phyloP scores from a whole-genome alignment of 2,797 vertebrate genomes.

The Aratinga solstitialis region DNA sequence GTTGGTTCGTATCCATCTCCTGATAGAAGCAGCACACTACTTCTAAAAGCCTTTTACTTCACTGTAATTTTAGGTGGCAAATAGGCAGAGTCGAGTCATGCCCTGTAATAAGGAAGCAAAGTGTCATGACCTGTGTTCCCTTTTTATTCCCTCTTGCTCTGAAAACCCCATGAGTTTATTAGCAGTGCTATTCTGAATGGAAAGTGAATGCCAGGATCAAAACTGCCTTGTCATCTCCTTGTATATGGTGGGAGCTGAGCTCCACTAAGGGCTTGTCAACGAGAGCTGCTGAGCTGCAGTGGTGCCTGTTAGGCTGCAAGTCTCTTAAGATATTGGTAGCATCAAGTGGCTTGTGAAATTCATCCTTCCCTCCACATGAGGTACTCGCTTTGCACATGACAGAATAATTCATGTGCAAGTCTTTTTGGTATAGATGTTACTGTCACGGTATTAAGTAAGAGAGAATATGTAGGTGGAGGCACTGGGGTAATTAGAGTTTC shows the following conservation, averaged over 20 bases:
- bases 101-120: neutral
- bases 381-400: neutral
- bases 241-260: neutral
- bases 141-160: neutral
- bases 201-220: neutral
- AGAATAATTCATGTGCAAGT: neutral
- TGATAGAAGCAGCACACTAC: neutral
- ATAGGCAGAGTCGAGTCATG: neutral
- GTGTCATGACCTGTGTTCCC: neutral
- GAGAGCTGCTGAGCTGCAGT: neutral
- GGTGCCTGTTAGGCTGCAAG: neutral
- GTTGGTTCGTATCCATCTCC: fast-evolving
- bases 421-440: neutral
- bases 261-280: neutral
- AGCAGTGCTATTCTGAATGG: neutral
- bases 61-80: neutral
- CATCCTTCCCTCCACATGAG: neutral
- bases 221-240: neutral
- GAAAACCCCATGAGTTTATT: neutral
- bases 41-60: neutral
- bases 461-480: neutral
- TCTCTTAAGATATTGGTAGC: neutral
- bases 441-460: neutral
- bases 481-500: neutral
- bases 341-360: constrained; percentile 27